Percentiles rank a stretch among this genome's conserved stretches.
phyloP scores from a whole-genome alignment of 2,888 invertebrate genomes.

The Dicranocentrus wangi region DNA sequence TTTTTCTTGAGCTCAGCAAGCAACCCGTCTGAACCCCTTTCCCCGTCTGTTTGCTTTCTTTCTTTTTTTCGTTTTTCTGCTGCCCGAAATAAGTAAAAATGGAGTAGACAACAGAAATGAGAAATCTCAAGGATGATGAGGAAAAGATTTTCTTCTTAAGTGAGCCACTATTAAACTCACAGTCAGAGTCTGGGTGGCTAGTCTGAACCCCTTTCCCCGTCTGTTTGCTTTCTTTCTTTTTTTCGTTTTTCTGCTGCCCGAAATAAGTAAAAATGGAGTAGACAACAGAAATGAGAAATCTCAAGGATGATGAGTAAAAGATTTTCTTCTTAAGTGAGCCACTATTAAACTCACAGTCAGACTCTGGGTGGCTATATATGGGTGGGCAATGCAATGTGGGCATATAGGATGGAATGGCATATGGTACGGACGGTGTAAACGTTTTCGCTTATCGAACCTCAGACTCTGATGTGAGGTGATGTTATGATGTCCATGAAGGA shows the following conservation, averaged over 20 bases:
- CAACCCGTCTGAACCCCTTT: too few species aligned
- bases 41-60: slow-evolving; percentile 8
- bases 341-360: too few species aligned
- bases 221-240: slow-evolving; percentile 15
- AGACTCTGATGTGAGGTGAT: slow-evolving; percentile 1
- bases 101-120: slow-evolving; percentile 20
- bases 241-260: too few species aligned
- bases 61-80: too few species aligned
- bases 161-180: too few species aligned
- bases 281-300: slow-evolving; percentile 33
- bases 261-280: neutral
- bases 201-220: too few species aligned
- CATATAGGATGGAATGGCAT: too few species aligned
- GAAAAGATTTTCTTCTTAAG: slow-evolving; percentile 26
- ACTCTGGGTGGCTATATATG: neutral
- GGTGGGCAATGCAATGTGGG: too few species aligned
- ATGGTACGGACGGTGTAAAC: too few species aligned
- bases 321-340: slow-evolving; percentile 5
- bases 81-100: neutral
- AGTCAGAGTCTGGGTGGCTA: too few species aligned
- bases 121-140: slow-evolving; percentile 36
- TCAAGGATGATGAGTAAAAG: slow-evolving; percentile 33
- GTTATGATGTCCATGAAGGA: slow-evolving; percentile 21
- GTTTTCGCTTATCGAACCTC: neutral
- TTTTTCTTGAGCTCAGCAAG: slow-evolving; percentile 1